Evolutionary conservation across 2,888 invertebrate species (phyloP), one percentile per base, ranked within the genome.

Genomic region (Unio pictorum): DNA sequence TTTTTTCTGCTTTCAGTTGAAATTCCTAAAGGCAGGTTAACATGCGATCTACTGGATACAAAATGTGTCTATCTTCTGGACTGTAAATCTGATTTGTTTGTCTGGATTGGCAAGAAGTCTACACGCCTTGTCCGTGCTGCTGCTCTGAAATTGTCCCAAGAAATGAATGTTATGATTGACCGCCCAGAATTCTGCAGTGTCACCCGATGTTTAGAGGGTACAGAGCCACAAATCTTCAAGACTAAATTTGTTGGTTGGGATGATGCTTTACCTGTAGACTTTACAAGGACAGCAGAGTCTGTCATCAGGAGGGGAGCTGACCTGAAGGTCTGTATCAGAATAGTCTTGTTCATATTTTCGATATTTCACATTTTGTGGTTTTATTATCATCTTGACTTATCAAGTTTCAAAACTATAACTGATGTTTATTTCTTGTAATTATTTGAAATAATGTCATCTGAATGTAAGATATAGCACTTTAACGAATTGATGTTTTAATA

Each of bases 41-140:
- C 93, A 0, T 94, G 95, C 82, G 93, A 93, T 0, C 91, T 95
- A 80, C 92, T 99, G 66, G 94, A 94, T 83, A 96, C 96, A 73
- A 94, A 96, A 87, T 95, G 95, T 91, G 99, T 99, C 1, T 99
- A 98, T 91, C 95, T 99, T 86, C 92, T 99, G 68, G 99, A 99
- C 91, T 97, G 97, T 87, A 95, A 94, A 87, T 92, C 95, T 70
- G 98, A 98, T 90, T 94, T 99, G 20, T 99, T 97, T 90, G 97
- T 98, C 4, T 98, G 98, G 98, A 96, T 98, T 91, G 99, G 99
- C 54, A 96, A 97, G 90, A 98, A 99, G 88, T 99, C 99, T 0
- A 97, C 98, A 0, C 93, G 98, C 61, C 91, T 99, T 64, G 96
- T 99, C 23, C 93, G 97, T 73, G 97, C 97, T 15, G 99, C 99